Base-by-base conservation (phyloP, 2,797 vertebrate species). In the Xiphorhynchus erythropygius region DNA sequence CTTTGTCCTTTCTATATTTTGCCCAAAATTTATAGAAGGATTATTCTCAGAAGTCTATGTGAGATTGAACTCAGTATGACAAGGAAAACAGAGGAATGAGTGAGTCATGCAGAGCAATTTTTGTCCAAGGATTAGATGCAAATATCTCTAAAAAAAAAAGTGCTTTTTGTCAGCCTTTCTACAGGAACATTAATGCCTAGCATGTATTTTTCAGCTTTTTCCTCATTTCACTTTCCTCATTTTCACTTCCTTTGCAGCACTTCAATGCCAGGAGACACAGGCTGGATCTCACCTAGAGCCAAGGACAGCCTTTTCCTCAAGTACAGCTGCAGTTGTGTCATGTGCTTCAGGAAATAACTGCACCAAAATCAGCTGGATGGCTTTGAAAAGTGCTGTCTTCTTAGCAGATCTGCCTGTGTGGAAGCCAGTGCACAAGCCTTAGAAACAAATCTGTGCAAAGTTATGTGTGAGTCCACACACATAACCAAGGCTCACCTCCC, bases 41-140 rank as follows among this genome's bases (percentile, higher is more conserved):
- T 87, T 85, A 56, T 85, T 94, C 30, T 70, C n/a, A 85, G 50
- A 71, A 95, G 37, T 3, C 69, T 46, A 3, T 53, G 21, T 74
- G 89, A 89, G 46, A 50, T 0, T 75, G n/a, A 62, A 87, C 24
- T 83, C 24, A 11, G 56, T 64, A 70, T 64, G 69, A 89, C 47
- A 90, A 85, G 78, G 32, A 85, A 95, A 93, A 94, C 18, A 89
- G 74, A 77, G 39, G 68, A 92, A 73, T 62, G n/a, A 86, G 32
- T 75, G 71, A 96, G 69, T 92, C 62, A 92, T 25, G 28, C 16
- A 81, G 65, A 81, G 14, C 8, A 93, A 90, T 86, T 96, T 96
- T 87, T 76, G 57, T 63, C 55, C 69, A 73, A 87, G 46, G 10
- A 63, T 89, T 83, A 92, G 39, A 75, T 69, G 33, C 3, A 32